Percentiles rank a stretch among this genome's conserved stretches.
phyloP scores from a whole-genome alignment of 2,797 vertebrate genomes.

The Chaunax sp. region DNA sequence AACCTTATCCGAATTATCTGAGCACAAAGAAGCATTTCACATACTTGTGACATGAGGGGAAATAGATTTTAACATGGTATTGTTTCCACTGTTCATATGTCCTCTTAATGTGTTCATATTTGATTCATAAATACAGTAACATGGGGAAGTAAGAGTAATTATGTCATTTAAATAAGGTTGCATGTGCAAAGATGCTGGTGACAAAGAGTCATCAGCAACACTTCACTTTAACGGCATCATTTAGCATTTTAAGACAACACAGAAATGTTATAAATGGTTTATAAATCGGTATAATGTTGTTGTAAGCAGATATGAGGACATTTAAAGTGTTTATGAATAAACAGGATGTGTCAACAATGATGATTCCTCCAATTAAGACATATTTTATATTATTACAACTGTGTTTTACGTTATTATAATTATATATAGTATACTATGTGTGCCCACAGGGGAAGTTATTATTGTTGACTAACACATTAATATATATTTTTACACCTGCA shows the following conservation, averaged over 20 bases:
- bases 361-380: too few species aligned
- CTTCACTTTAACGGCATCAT: background rate
- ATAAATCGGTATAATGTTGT: too few species aligned
- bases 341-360: too few species aligned
- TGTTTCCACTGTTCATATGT: conserved; percentile 30
- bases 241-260: background rate
- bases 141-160: conserved; percentile 44
- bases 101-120: conserved; percentile 10
- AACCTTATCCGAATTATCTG: background rate
- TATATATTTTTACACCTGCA: too few species aligned
- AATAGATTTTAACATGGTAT: background rate
- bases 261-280: too few species aligned
- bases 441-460: too few species aligned
- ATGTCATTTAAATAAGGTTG: background rate
- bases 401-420: too few species aligned
- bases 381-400: background rate
- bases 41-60: background rate
- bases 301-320: background rate
- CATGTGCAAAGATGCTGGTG: background rate
- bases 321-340: background rate
- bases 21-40: background rate
- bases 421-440: too few species aligned
- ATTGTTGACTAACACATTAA: too few species aligned
- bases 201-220: background rate
- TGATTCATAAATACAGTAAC: background rate